Evolutionary conservation across 2,113 vertebrate genomes (phyloP), one percentile per base, ranked within the genome.

Genomic region (Nettapus auritus): DNA sequence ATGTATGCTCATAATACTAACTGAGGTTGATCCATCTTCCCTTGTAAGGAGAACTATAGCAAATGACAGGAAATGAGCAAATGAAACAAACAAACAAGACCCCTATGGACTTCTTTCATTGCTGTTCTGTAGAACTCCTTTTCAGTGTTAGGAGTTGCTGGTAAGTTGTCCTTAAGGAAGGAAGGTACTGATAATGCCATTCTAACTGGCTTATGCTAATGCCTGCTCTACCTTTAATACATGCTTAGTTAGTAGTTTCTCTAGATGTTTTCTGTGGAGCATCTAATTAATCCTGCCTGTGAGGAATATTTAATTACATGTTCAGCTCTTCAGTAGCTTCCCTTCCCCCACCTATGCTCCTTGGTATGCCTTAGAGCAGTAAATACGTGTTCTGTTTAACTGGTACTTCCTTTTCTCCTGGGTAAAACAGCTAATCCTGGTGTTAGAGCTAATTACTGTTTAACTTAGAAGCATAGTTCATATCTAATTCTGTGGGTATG

Each of bases 281-380:
- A 0, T 86, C 36, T 44, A 67, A 33, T 59, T 90, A 75, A 74
- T 88, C 42, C 57, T 15, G 21, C 83, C 82, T 95, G 64, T 80
- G 48, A 73, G 76, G 79, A 93, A 88, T 93, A 83, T 93, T 70
- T 77, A 86, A 80, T 93, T 69, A 38, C 52, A 63, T 53, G 36
- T 42, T 59, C 29, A 80, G 38, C 85, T 88, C 78, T 91, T 75
- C 59, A 81, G 75, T 70, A 88, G 75, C 60, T 86, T 83, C 64
- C 64, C 59, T 91, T 57, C 82, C 82, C 82, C 71, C 48, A 68
- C 7, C 31, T 4, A 2, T 50, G 79, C 59, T 69, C 28, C 71
- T 34, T 67, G 75, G 50, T 81, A 6, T 44, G 64, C 79, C 73
- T 81, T 13, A 10, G 76, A 73, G 80, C 68, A 81, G 73, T 63